These are phyloP conservation scores for Isotomurus palustris DNA, from an alignment of 2,888 invertebrate species.

Conservation along the genomic window DNA sequence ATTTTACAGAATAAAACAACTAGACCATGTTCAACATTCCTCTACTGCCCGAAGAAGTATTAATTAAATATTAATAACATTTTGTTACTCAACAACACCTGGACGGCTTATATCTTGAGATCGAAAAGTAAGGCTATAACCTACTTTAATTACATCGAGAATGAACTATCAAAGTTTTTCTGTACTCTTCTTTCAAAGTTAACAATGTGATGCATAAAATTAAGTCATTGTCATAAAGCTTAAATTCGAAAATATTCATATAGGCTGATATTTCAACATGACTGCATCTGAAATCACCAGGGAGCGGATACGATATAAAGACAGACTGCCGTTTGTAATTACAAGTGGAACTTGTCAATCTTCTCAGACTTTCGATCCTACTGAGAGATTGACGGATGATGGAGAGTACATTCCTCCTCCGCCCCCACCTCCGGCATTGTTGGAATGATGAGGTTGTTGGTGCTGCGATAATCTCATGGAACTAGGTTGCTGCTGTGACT, in stretches of 20 bases:
- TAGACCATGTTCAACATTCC: too few species aligned
- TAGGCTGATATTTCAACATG: not conserved
- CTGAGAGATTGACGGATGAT: not conserved
- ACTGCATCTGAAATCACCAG: not conserved
- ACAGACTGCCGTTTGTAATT: not conserved
- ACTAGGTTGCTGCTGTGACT: not conserved
- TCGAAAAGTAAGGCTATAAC: too few species aligned
- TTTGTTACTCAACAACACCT: too few species aligned
- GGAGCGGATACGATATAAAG: not conserved
- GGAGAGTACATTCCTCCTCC: constrained; percentile 3
- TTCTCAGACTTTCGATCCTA: constrained; percentile 8
- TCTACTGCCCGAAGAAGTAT: too few species aligned
- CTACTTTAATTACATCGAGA: too few species aligned
- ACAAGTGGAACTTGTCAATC: not conserved
- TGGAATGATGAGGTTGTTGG: constrained; percentile 2
- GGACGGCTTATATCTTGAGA: too few species aligned
- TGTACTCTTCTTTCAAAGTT: too few species aligned
- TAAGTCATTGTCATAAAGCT: not conserved
- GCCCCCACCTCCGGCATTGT: not conserved
- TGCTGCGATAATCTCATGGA: not conserved
- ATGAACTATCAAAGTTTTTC: too few species aligned
- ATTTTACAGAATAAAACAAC: too few species aligned
- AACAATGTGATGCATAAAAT: too few species aligned
- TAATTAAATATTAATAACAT: too few species aligned
- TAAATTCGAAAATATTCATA: too few species aligned